Evolutionary conservation across 2,113 vertebrate species (phyloP).

Genomic region (Taxidea taxus): DNA sequence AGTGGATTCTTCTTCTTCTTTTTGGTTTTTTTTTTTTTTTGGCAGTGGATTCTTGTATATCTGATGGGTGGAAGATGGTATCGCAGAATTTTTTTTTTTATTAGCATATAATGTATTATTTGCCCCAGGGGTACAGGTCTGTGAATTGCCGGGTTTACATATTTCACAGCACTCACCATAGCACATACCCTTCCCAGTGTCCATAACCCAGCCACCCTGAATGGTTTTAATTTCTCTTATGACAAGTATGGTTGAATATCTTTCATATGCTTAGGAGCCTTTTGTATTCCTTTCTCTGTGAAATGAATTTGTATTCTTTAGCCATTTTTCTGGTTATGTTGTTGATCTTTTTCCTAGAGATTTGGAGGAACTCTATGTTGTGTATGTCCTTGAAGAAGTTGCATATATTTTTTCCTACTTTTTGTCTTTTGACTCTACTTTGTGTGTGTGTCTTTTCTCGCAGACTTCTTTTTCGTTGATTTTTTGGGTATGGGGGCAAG

Average conservation of each 20-base stretch:
- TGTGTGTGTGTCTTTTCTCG: neutral
- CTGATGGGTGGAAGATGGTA: neutral
- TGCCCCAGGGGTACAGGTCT: too few relatives aligned
- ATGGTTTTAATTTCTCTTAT: neutral
- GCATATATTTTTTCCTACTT: neutral
- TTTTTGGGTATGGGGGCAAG: neutral
- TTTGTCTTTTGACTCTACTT: conserved; percentile 1
- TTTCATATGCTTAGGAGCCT: conserved; percentile 1
- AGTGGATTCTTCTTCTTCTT: neutral
- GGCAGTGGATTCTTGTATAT: neutral
- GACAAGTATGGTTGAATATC: neutral
- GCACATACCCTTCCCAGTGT: too few relatives aligned
- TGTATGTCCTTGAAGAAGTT: neutral
- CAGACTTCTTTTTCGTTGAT: neutral
- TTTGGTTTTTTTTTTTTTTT: too few relatives aligned
- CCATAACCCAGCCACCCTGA: too few relatives aligned
- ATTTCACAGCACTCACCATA: too few relatives aligned
- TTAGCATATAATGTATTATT: too few relatives aligned
- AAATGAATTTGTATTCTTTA: neutral
- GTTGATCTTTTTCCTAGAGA: neutral
- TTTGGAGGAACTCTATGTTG: neutral
- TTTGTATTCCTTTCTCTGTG: conserved; percentile 22
- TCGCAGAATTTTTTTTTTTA: neutral
- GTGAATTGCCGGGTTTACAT: too few relatives aligned
- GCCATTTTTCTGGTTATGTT: neutral